phyloP scores from a whole-genome alignment of 2,113 vertebrate species.

The Burhinus bistriatus region DNA sequence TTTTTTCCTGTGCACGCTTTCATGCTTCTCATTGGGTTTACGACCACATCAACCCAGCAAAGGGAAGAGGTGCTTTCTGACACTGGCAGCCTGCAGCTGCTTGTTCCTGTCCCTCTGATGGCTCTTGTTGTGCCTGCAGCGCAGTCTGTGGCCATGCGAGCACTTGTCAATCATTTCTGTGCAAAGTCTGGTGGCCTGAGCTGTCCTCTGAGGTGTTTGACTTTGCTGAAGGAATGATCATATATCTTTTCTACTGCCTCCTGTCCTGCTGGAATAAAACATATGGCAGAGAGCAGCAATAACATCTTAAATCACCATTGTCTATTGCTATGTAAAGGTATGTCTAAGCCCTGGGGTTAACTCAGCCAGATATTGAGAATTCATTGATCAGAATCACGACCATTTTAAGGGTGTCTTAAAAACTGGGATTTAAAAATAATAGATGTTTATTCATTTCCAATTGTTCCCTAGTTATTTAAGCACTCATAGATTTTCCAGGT shows the following conservation, averaged over 20 bases:
- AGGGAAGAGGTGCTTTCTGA: background rate
- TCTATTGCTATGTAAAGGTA: background rate
- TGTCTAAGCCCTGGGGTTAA: background rate
- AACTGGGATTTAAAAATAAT: background rate
- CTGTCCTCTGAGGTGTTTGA: background rate
- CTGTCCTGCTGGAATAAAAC: background rate
- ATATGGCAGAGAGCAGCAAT: background rate
- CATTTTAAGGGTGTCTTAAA: background rate
- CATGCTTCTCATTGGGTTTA: background rate
- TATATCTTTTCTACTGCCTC: background rate
- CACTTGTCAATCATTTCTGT: background rate
- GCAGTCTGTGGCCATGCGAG: accelerated
- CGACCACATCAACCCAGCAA: accelerated
- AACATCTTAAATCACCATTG: background rate
- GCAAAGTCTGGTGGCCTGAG: background rate
- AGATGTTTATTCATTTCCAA: background rate
- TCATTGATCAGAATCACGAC: background rate
- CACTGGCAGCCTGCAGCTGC: background rate
- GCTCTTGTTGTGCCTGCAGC: background rate
- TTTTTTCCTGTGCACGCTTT: background rate
- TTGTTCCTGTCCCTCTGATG: background rate
- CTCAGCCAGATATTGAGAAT: background rate
- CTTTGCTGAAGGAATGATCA: background rate
- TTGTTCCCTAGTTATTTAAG: background rate
- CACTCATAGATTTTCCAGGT: background rate